Percentiles rank a stretch among this genome's conserved stretches.
Evolutionary conservation across 2,888 invertebrate species (phyloP).

Genomic region (Cosmopolites sordidus): DNA sequence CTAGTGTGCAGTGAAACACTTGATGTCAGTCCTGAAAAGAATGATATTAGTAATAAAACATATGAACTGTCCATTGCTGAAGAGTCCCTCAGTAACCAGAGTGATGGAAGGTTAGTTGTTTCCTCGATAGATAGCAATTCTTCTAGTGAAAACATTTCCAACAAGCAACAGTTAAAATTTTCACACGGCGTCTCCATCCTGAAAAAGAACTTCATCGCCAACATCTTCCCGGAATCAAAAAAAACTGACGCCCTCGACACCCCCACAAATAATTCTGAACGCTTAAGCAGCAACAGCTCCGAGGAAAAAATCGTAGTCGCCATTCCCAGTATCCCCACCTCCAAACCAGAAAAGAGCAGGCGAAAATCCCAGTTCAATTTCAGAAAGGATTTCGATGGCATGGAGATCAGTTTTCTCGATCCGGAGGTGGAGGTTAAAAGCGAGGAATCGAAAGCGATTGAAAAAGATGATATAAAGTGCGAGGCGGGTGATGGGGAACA

Average conservation of each 20-base stretch:
- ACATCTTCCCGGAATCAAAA: conserved; percentile 6
- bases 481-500: background rate
- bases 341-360: conserved; percentile 39
- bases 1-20: conserved; percentile 52
- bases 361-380: conserved; percentile 46
- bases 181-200: conserved; percentile 49
- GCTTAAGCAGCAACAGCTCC: conserved; percentile 17
- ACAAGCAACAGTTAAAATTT: conserved; percentile 42
- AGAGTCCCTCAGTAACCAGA: conserved; percentile 43
- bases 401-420: conserved; percentile 33
- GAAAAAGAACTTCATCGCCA: conserved; percentile 38
- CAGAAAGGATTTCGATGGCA: conserved; percentile 46
- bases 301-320: conserved; percentile 30
- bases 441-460: conserved; percentile 22
- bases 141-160: conserved; percentile 33
- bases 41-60: conserved; percentile 37
- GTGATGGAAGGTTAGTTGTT: conserved; percentile 48
- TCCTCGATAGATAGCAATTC: conserved; percentile 34
- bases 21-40: conserved; percentile 44
- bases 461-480: conserved; percentile 38
- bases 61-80: conserved; percentile 45
- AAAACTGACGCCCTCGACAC: background rate
- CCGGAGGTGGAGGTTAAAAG: conserved; percentile 11
- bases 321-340: conserved; percentile 20
- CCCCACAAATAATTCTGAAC: conserved; percentile 15